Conservation (phyloP, 2,113 vertebrate species). For the Oreochromis spilurus region DNA sequence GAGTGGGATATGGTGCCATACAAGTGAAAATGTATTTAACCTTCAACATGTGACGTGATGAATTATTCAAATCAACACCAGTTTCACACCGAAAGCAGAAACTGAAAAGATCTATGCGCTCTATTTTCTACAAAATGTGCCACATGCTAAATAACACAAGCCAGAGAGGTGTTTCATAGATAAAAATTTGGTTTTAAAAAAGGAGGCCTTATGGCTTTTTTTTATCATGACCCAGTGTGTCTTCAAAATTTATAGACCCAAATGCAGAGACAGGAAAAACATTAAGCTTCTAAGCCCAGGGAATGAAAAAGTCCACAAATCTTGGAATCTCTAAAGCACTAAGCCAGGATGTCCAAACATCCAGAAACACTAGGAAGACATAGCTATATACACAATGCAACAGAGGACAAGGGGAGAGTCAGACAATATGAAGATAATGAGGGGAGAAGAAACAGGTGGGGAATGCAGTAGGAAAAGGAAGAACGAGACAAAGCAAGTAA, state of each 20-base stretch:
- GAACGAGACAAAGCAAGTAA: neutral
- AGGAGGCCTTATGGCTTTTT: neutral
- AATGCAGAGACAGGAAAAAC: neutral
- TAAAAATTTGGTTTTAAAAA: neutral
- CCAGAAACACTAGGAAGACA: neutral
- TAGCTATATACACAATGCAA: neutral
- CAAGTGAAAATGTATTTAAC: slow-evolving; percentile 2
- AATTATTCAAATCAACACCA: neutral
- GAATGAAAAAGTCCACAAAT: neutral
- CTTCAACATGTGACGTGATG: neutral
- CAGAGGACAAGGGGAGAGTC: neutral
- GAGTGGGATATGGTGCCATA: neutral
- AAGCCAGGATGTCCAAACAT: neutral
- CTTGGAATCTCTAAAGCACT: neutral
- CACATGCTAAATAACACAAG: neutral
- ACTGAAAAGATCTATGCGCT: neutral
- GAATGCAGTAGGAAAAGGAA: neutral
- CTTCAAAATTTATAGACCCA: neutral
- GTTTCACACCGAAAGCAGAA: neutral
- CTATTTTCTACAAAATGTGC: neutral
- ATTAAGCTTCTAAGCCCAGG: neutral
- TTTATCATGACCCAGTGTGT: neutral
- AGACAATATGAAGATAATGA: neutral
- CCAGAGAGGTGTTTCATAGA: neutral
- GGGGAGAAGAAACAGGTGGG: neutral